A percentile compares a stretch with the other conserved stretches of the same genome.
These are phyloP conservation scores for Pomacea maculata DNA, from an alignment of 1,140 invertebrate genomes.

Conservation along the genomic window DNA sequence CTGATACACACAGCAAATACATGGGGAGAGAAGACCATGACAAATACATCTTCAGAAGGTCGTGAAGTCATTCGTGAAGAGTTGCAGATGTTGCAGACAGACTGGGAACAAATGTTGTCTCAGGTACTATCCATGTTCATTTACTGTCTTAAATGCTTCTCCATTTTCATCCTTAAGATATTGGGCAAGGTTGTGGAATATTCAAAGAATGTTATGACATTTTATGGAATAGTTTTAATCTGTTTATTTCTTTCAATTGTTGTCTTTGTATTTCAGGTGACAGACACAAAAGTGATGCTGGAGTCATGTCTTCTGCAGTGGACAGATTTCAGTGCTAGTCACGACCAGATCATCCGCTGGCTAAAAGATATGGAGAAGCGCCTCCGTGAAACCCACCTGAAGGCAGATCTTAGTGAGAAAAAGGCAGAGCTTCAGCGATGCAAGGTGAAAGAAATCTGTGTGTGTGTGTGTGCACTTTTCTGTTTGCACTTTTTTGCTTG, in stretches of 20 bases:
- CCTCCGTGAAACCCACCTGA: slow-evolving; percentile 53
- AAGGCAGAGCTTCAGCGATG: slow-evolving; percentile 90
- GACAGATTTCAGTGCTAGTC: slow-evolving; percentile 81
- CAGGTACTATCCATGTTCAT: slow-evolving; percentile 19
- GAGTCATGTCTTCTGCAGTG: slow-evolving; percentile 80
- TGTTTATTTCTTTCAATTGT: too few species aligned
- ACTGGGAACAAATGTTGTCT: slow-evolving; percentile 87
- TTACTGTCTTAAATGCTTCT: too few species aligned
- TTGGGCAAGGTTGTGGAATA: too few species aligned
- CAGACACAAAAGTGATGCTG: slow-evolving; percentile 90
- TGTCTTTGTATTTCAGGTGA: slow-evolving; percentile 66
- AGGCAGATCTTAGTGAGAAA: slow-evolving; percentile 89
- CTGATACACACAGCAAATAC: slow-evolving; percentile 89
- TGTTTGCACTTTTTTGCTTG: not conserved
- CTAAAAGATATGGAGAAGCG: slow-evolving; percentile 91
- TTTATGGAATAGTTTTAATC: too few species aligned
- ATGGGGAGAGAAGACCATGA: slow-evolving; percentile 91
- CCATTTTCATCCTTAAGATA: too few species aligned
- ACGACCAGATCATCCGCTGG: slow-evolving; percentile 91
- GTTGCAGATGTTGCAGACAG: slow-evolving; percentile 83
- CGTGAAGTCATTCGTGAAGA: slow-evolving; percentile 88
- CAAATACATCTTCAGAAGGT: slow-evolving; percentile 87
- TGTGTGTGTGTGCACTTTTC: not conserved
- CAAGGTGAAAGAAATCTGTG: slow-evolving; percentile 68
- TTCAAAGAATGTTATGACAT: too few species aligned